Percentiles rank a stretch among this genome's conserved stretches.
Evolutionary conservation across 2,113 vertebrate species (phyloP).

Genomic region (Manacus vitellinus): DNA sequence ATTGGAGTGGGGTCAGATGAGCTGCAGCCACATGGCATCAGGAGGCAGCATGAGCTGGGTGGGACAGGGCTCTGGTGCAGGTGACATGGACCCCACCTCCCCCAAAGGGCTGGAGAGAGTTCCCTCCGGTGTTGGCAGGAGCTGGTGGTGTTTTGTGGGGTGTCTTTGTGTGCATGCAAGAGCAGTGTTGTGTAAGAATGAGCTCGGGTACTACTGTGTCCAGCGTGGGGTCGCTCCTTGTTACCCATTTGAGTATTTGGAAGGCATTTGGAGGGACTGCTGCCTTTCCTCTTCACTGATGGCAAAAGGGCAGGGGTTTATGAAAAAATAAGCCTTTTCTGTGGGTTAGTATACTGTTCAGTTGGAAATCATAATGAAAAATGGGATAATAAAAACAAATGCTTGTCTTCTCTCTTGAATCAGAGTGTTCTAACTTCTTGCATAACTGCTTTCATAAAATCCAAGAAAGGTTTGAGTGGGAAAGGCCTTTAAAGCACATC

Average conservation of each 20-base stretch:
- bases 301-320: background rate
- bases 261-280: rapidly evolving
- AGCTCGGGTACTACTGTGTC: background rate
- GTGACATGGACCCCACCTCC: rapidly evolving
- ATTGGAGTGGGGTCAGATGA: rapidly evolving
- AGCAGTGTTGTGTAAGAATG: background rate
- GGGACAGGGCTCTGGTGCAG: background rate
- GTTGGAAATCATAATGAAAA: background rate
- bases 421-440: background rate
- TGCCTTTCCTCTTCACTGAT: rapidly evolving
- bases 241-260: rapidly evolving
- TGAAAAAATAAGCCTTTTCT: background rate
- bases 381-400: background rate
- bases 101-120: background rate
- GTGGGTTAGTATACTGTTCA: background rate
- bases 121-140: rapidly evolving
- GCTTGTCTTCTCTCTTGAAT: background rate
- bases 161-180: background rate
- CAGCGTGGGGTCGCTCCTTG: background rate
- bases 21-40: background rate
- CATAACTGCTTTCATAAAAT: background rate
- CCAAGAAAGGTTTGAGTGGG: rapidly evolving
- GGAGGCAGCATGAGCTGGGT: background rate
- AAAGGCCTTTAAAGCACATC: background rate
- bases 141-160: background rate